Conservation (phyloP, 2,797 vertebrate genomes). For the Austrolebias charrua region DNA sequence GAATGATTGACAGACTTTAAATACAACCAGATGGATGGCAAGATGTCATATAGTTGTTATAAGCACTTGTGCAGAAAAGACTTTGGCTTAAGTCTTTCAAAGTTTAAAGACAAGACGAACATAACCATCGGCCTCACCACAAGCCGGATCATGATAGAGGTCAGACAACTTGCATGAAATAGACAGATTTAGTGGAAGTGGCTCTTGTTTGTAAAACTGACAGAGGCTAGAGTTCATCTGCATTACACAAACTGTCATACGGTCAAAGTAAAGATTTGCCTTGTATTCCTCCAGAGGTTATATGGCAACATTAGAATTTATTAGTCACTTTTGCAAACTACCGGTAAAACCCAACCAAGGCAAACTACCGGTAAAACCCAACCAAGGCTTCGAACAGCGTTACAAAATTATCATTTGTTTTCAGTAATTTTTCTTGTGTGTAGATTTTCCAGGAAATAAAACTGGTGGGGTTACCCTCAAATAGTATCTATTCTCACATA, state of each 20-base stretch:
- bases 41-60: constrained; percentile 33
- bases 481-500: no score
- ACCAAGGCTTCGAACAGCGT: neutral
- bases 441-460: constrained; percentile 44
- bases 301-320: constrained; percentile 5
- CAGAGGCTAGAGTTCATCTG: constrained; percentile 31
- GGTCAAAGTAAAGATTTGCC: constrained; percentile 54
- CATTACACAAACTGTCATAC: constrained; percentile 33
- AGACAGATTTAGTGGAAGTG: constrained; percentile 48
- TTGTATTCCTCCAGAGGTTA: constrained; percentile 2
- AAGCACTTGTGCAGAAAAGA: constrained; percentile 33
- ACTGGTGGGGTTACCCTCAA: constrained; percentile 18
- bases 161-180: constrained; percentile 59
- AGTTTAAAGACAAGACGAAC: constrained; percentile 40
- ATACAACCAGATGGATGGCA: constrained; percentile 14
- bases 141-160: constrained; percentile 57
- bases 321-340: no score
- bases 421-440: constrained; percentile 22
- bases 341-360: constrained; percentile 6
- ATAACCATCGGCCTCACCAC: constrained; percentile 49
- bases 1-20: constrained; percentile 31
- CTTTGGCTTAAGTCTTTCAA: constrained; percentile 31
- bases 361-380: no score
- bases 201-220: constrained; percentile 56
- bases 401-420: constrained; percentile 10